Percentiles rank a stretch among this genome's conserved stretches.
Conservation (phyloP, 2,797 vertebrate genomes). For the Brachyalestes nurse region DNA sequence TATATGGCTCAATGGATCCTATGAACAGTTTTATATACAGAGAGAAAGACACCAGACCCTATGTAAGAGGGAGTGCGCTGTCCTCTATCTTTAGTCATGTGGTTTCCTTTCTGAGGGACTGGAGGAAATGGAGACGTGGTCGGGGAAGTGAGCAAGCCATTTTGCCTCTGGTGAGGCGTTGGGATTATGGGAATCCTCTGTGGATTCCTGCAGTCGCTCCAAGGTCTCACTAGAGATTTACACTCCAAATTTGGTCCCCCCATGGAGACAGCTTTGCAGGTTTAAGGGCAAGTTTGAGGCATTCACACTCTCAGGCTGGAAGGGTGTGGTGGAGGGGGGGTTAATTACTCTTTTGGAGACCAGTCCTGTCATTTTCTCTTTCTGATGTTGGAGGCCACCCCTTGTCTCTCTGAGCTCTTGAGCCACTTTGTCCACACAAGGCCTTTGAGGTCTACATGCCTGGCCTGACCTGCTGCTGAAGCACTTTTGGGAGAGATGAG, state of each 20-base stretch:
- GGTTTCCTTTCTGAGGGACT: slow-evolving; percentile 75
- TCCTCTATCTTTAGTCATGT: slow-evolving; percentile 79
- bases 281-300: slow-evolving; percentile 46
- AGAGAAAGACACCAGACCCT: slow-evolving; percentile 39
- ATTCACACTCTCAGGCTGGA: slow-evolving; percentile 35
- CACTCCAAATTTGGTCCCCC: slow-evolving; percentile 26
- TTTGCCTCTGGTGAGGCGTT: slow-evolving; percentile 60
- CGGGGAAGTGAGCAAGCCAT: slow-evolving; percentile 61
- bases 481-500: slow-evolving; percentile 35
- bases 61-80: slow-evolving; percentile 11
- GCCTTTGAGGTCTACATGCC: slow-evolving; percentile 52
- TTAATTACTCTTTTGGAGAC: slow-evolving; percentile 54
- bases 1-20: neutral
- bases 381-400: slow-evolving; percentile 47
- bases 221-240: slow-evolving; percentile 45
- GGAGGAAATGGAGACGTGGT: slow-evolving; percentile 69
- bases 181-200: slow-evolving; percentile 59
- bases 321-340: slow-evolving; percentile 1
- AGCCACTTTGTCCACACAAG: slow-evolving; percentile 50
- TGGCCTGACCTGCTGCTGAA: slow-evolving; percentile 41
- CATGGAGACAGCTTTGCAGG: neutral
- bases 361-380: slow-evolving; percentile 53
- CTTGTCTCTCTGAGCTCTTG: slow-evolving; percentile 48
- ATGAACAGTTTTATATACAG: slow-evolving; percentile 21
- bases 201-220: slow-evolving; percentile 47